These are phyloP conservation scores for Tenualosa thibaudeaui DNA, from an alignment of 2,797 vertebrate genomes.

Conservation along the genomic window DNA sequence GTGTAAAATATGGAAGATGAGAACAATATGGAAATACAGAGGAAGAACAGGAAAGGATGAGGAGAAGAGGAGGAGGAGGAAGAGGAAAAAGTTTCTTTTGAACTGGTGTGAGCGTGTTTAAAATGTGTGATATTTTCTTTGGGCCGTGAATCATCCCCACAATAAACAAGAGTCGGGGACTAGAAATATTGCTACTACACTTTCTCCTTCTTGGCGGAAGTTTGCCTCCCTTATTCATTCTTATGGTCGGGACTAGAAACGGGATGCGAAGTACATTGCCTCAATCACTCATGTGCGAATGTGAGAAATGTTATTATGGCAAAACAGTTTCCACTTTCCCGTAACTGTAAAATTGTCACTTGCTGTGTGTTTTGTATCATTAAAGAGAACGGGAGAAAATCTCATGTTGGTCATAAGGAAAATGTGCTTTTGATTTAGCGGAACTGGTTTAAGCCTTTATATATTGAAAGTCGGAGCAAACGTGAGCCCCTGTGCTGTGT, in stretches of 20 bases:
- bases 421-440: conserved; percentile 54
- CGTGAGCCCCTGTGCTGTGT: neutral
- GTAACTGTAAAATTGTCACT: conserved; percentile 19
- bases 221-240: conserved; percentile 3
- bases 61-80: neutral
- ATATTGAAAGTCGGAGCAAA: conserved; percentile 25
- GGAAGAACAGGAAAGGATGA: neutral
- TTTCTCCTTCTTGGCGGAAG: neutral
- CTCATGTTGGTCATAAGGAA: conserved; percentile 2
- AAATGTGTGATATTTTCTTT: conserved; percentile 1
- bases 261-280: neutral
- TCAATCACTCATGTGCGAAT: conserved; percentile 5
- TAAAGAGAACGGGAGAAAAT: neutral
- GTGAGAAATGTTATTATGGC: conserved; percentile 1
- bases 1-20: conserved; percentile 33
- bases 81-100: neutral
- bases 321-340: conserved; percentile 13
- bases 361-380: neutral
- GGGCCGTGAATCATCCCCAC: neutral
- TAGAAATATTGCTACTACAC: conserved; percentile 9
- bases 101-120: neutral
- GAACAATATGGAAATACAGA: conserved; percentile 27
- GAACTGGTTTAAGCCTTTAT: conserved; percentile 41
- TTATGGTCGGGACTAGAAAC: conserved; percentile 4
- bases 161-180: conserved; percentile 5